A percentile compares a stretch with the other conserved stretches of the same genome.
These are phyloP conservation scores for Tanytarsus gracilentus DNA, from an alignment of 2,888 invertebrate species.

Conservation along the genomic window DNA sequence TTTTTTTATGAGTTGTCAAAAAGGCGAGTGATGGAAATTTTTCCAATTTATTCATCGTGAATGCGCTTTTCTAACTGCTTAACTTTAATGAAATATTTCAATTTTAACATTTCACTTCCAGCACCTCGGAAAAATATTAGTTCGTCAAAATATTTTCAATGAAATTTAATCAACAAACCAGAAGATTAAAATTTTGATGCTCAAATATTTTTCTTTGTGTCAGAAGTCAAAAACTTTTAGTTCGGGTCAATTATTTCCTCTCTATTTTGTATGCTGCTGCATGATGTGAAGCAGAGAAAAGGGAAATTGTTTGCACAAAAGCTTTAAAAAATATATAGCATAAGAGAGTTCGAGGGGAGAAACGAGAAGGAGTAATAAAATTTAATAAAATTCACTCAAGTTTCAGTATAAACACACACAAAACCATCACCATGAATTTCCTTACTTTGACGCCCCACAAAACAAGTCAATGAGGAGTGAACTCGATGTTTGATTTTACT, in stretches of 20 bases:
- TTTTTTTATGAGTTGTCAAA: neutral
- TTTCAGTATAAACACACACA: constrained; percentile 2
- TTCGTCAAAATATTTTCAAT: neutral
- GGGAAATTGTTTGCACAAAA: neutral
- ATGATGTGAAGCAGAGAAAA: too few relatives aligned
- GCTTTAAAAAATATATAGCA: neutral
- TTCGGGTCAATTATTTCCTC: neutral
- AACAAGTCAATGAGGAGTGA: too few relatives aligned
- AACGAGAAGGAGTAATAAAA: neutral
- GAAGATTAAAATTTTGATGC: too few relatives aligned
- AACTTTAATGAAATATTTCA: too few relatives aligned
- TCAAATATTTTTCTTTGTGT: neutral
- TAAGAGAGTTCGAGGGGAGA: neutral
- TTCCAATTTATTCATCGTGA: too few relatives aligned
- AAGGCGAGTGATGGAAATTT: neutral
- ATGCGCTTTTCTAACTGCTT: too few relatives aligned
- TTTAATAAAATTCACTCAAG: constrained; percentile 6
- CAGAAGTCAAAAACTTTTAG: neutral
- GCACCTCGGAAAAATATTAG: neutral
- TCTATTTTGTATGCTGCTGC: neutral
- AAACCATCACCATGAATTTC: too few relatives aligned
- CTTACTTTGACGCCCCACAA: too few relatives aligned
- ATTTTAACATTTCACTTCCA: too few relatives aligned
- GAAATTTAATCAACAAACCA: neutral
- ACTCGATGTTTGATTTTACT: too few relatives aligned